Evolutionary conservation across 35 echinoderm and acorn worm genomes (phyloP).

Genomic region (Holothuria glaberrima): DNA sequence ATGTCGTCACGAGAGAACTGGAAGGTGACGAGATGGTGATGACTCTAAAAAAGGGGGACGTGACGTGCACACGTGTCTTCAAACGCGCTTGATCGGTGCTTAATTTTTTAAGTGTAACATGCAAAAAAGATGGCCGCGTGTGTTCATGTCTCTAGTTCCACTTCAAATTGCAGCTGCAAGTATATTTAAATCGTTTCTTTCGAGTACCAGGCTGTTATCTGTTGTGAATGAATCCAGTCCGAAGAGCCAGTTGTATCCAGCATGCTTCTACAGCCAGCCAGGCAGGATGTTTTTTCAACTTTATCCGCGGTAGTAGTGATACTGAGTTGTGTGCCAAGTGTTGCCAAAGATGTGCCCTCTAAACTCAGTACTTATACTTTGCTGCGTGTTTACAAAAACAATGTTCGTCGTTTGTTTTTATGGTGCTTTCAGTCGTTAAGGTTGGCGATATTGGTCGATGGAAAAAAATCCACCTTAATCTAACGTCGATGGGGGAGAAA

Average conservation of each 20-base stretch:
- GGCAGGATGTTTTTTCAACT: background rate
- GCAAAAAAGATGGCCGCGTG: background rate
- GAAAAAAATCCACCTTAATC: too few relatives aligned
- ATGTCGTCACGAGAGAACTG: conserved; percentile 88
- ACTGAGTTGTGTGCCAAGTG: background rate
- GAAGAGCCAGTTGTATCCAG: background rate
- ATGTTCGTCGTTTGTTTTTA: background rate
- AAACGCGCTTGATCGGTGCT: conserved; percentile 55
- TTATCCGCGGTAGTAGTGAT: background rate
- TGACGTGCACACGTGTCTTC: conserved; percentile 83
- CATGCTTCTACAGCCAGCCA: conserved; percentile 10
- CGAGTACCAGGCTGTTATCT: too few relatives aligned
- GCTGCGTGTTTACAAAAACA: background rate
- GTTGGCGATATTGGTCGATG: background rate
- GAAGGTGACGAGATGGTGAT: conserved; percentile 86
- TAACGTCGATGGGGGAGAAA: too few relatives aligned
- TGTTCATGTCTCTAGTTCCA: background rate
- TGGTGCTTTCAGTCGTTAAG: background rate
- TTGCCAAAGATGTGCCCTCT: conserved; percentile 29
- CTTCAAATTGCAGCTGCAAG: background rate
- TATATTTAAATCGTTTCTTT: background rate
- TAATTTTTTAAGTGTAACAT: background rate
- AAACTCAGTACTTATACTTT: conserved; percentile 25
- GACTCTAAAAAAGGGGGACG: conserved; percentile 81
- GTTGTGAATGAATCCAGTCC: too few relatives aligned